Base-by-base conservation (phyloP, 2,797 vertebrate genomes). In the Sebastes diaconus region DNA sequence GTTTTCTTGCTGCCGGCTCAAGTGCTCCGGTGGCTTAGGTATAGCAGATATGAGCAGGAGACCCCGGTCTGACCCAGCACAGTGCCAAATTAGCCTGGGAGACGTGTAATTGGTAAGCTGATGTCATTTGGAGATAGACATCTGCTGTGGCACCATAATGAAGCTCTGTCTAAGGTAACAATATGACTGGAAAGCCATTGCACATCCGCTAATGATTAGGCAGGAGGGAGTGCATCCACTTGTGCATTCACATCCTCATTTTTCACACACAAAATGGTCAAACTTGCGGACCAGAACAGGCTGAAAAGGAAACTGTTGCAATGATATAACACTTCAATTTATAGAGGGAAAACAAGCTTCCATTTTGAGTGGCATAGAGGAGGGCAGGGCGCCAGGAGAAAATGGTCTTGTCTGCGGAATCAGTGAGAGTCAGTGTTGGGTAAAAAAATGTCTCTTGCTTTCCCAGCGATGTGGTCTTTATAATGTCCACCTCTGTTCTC, bases 81-180 rank as follows among this genome's bases (percentile, higher is more conserved):
- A 57, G 73, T 75, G 84, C 82, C 88, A 90, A 94, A 95, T 94
- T 93, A 93, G 92, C 90, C 88, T 87, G 3, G 34, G 90, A 93
- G 93, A 88, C 87, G 79, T 83, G 88, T 94, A 93, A 95, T 95
- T 93, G 92, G 88, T 85, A 77, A 88, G 89, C 88, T 89, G 90
- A 94, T 94, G 92, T 93, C 90, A 92, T 94, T 92, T 87, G 60
- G 91, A 92, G 88, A 92, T 88, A 92, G 92, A 87, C 92, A 94
- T 93, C 92, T 94, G 89, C 89, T 88, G 89, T 81, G 83, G 83
- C 71, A 79, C 90, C 80, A 89, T 93, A 93, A 94, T 89, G 90
- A 92, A 93, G 87, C 92, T 87, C 87, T 85, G 90, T 94, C 79
- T 91, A 87, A 93, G 89, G 93, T 91, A 93, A 93, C 93, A 90